Percentiles rank a stretch among this genome's conserved stretches.
Evolutionary conservation across 1,140 invertebrate genomes (phyloP).

Genomic region (Periplaneta americana): DNA sequence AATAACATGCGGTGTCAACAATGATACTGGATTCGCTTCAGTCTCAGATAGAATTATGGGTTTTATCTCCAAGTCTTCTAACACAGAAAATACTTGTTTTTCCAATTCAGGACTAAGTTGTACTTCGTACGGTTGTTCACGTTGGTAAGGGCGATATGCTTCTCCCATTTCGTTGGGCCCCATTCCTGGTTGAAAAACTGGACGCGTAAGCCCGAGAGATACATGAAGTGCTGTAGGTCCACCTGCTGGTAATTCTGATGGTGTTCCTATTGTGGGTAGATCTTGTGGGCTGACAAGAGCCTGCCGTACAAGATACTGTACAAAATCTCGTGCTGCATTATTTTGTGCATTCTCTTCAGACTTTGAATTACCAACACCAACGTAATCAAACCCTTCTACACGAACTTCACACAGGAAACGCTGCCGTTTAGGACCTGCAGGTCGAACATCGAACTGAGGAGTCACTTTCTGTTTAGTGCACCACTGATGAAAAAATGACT

Average conservation of each 20-base stretch:
- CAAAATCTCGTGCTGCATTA: constrained; percentile 88
- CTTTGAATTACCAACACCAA: constrained; percentile 90
- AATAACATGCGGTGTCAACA: constrained; percentile 52
- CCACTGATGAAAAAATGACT: constrained; percentile 86
- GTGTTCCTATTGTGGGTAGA: constrained; percentile 46
- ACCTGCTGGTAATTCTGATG: background rate
- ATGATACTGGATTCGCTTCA: constrained; percentile 37
- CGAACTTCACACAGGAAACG: constrained; percentile 89
- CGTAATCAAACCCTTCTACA: constrained; percentile 71
- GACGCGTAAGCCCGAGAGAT: constrained; percentile 30
- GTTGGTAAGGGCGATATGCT: constrained; percentile 56
- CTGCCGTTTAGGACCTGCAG: constrained; percentile 79
- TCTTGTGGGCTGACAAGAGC: constrained; percentile 58
- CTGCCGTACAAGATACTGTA: constrained; percentile 77
- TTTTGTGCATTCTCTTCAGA: constrained; percentile 90
- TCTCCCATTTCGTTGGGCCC: constrained; percentile 66
- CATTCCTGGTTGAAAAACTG: constrained; percentile 63
- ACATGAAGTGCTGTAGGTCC: constrained; percentile 7
- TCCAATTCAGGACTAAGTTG: constrained; percentile 63
- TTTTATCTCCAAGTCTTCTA: constrained; percentile 54
- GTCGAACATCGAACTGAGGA: constrained; percentile 75
- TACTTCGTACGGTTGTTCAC: constrained; percentile 73
- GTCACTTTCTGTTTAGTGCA: constrained; percentile 72
- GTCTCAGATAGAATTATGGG: constrained; percentile 31
- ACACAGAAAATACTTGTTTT: constrained; percentile 53